A percentile compares a stretch with the other conserved stretches of the same genome.
Evolutionary conservation across 1,140 invertebrate species (phyloP).

Genomic region (Samia ricini): DNA sequence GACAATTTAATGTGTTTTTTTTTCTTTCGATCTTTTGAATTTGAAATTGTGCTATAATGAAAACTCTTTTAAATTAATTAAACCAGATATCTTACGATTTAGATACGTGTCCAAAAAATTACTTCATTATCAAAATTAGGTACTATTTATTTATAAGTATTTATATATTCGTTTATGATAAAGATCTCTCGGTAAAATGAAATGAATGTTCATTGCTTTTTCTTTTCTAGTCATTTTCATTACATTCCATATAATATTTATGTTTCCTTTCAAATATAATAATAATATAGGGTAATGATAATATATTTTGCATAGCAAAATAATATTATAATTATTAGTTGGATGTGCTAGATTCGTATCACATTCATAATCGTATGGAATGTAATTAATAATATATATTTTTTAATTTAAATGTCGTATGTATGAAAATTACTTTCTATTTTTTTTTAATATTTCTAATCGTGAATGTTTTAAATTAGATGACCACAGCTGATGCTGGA

Average conservation of each 20-base stretch:
- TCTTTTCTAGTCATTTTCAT: constrained; percentile 71
- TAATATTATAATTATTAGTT: constrained; percentile 62
- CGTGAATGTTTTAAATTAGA: constrained; percentile 66
- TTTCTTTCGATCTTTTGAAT: constrained; percentile 15
- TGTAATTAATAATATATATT: constrained; percentile 38
- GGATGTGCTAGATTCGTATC: constrained; percentile 36
- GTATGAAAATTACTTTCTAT: constrained; percentile 46
- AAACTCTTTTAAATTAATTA: constrained; percentile 14
- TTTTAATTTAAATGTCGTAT: constrained; percentile 43
- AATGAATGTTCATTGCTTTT: constrained; percentile 41
- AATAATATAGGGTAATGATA: constrained; percentile 54
- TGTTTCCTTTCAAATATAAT: constrained; percentile 42
- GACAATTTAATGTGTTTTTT: constrained; percentile 13
- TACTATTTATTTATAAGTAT: constrained; percentile 33
- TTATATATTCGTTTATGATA: constrained; percentile 33
- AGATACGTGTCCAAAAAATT: constrained; percentile 31
- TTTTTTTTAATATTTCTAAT: constrained; percentile 64
- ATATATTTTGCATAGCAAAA: constrained; percentile 75
- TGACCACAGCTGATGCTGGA: constrained; percentile 65
- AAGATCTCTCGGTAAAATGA: constrained; percentile 50
- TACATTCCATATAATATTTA: constrained; percentile 71
- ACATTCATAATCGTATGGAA: constrained; percentile 38
- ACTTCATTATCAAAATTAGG: constrained; percentile 31
- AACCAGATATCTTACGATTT: constrained; percentile 10
- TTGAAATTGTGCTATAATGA: constrained; percentile 38